Conservation (phyloP, 2,113 vertebrate genomes). For the Panurus biarmicus region DNA sequence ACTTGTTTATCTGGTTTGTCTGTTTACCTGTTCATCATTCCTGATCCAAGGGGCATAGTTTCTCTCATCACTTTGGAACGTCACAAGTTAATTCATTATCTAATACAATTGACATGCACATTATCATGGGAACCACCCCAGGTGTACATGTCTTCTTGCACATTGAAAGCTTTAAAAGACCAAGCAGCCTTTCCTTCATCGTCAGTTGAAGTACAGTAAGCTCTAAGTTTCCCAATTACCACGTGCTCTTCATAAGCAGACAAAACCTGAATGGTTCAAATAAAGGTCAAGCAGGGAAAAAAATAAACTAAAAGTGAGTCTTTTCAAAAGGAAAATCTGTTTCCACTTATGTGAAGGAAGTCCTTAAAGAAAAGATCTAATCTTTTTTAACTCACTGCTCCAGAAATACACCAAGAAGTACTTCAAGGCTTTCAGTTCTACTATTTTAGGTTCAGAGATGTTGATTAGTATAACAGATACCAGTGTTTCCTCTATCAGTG, state of each 20-base stretch:
- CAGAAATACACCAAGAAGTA: background rate
- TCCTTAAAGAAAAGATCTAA: background rate
- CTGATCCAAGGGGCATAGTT: background rate
- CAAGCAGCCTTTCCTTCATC: background rate
- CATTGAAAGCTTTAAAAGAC: background rate
- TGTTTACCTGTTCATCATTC: background rate
- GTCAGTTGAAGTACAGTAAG: background rate
- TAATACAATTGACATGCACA: background rate
- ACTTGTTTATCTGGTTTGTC: background rate
- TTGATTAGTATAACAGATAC: background rate
- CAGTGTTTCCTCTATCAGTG: background rate
- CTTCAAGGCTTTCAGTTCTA: constrained; percentile 4
- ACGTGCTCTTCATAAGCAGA: background rate
- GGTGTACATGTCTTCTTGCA: background rate
- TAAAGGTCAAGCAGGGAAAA: background rate
- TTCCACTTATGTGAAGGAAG: constrained; percentile 6
- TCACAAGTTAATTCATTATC: background rate
- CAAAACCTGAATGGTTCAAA: background rate
- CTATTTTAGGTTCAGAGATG: constrained; percentile 18
- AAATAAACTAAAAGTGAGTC: background rate
- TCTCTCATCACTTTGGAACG: background rate
- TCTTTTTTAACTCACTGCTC: background rate
- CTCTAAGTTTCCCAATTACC: background rate
- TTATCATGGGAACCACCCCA: background rate
- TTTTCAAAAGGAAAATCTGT: constrained; percentile 11